Conservation (phyloP, 92 coral and sea anemone genomes). For the Metridium senile region DNA sequence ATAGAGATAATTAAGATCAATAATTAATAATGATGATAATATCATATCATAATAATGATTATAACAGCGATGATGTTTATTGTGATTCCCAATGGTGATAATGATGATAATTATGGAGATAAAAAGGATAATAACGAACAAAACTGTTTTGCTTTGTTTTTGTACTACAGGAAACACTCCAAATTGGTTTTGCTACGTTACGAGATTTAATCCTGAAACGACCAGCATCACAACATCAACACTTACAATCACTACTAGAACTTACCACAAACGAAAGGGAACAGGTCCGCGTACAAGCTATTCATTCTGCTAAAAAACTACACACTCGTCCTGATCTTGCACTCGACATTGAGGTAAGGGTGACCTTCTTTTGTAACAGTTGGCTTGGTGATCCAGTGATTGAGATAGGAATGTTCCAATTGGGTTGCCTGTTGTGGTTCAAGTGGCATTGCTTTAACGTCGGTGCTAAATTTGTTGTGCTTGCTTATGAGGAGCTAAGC, state of each 20-base stretch:
- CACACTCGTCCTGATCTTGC: slow-evolving; percentile 84
- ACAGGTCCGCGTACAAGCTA: slow-evolving; percentile 95
- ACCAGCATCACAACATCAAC: slow-evolving; percentile 85
- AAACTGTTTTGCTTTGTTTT: too few relatives aligned
- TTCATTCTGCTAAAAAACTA: slow-evolving; percentile 95
- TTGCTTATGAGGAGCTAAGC: too few relatives aligned
- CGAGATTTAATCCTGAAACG: slow-evolving; percentile 89
- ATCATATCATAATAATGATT: too few relatives aligned
- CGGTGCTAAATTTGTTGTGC: too few relatives aligned
- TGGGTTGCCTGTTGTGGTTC: too few relatives aligned
- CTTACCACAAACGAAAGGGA: slow-evolving; percentile 84
- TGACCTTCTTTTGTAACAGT: background rate
- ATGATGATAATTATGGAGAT: background rate
- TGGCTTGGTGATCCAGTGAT: too few relatives aligned
- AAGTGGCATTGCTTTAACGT: too few relatives aligned
- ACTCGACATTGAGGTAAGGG: slow-evolving; percentile 85
- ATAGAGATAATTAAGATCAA: too few relatives aligned
- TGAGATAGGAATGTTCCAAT: too few relatives aligned
- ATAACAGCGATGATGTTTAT: too few relatives aligned
- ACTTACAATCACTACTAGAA: slow-evolving; percentile 81
- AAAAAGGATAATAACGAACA: too few relatives aligned
- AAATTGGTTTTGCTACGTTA: slow-evolving; percentile 89
- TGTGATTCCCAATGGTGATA: background rate
- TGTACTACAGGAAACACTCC: slow-evolving; percentile 79
- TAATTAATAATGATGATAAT: too few relatives aligned